These are phyloP conservation scores for Cololabis saira DNA, from an alignment of 2,113 vertebrate genomes.

Conservation along the genomic window DNA sequence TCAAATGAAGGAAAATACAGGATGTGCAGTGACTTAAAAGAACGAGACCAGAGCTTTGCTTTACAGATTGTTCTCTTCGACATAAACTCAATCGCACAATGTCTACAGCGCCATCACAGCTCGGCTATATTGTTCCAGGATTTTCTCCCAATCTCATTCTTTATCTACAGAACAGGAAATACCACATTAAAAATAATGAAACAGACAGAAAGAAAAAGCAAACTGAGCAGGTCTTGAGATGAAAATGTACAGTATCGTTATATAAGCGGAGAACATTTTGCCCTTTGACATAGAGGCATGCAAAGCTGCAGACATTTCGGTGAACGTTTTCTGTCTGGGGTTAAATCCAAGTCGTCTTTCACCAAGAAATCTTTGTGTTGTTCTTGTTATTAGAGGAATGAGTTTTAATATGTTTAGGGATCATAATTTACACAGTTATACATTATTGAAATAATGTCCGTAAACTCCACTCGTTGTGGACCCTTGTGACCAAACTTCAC, in stretches of 20 bases:
- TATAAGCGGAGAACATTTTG: slow-evolving; percentile 7
- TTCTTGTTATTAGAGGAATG: neutral
- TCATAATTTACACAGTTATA: neutral
- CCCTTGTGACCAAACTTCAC: slow-evolving; percentile 23
- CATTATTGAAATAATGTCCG: slow-evolving; percentile 7
- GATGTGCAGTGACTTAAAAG: neutral
- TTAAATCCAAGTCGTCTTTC: neutral
- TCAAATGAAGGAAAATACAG: slow-evolving; percentile 7
- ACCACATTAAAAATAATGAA: slow-evolving; percentile 12
- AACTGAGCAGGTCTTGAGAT: slow-evolving; percentile 7
- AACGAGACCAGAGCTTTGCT: slow-evolving; percentile 5
- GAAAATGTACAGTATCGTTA: slow-evolving; percentile 8
- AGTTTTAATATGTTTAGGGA: neutral
- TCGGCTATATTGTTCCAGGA: slow-evolving; percentile 19
- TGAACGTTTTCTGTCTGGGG: neutral
- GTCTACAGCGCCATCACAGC: slow-evolving; percentile 4
- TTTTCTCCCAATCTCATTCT: slow-evolving; percentile 14
- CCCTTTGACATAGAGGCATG: neutral
- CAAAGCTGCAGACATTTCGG: neutral
- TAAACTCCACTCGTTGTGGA: neutral
- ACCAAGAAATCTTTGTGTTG: neutral
- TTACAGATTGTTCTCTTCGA: slow-evolving; percentile 11
- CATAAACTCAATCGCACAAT: slow-evolving; percentile 11
- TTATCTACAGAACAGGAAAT: slow-evolving; percentile 18
- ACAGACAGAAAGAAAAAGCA: slow-evolving; percentile 23